These are phyloP conservation scores for Lasioglossum marginatum DNA, from an alignment of 2,888 invertebrate genomes.

Conservation along the genomic window DNA sequence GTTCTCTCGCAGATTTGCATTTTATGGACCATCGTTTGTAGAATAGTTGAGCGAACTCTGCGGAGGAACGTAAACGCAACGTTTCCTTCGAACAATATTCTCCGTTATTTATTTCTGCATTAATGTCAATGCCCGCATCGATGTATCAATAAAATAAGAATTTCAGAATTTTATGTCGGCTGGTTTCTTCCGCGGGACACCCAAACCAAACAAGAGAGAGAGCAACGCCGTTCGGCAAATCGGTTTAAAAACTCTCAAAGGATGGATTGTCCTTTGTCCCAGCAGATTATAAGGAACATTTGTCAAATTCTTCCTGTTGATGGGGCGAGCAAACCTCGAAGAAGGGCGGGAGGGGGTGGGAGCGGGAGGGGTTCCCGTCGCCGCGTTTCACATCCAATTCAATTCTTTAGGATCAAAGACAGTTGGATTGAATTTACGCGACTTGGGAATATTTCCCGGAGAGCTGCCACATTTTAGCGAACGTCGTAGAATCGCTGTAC, in stretches of 20 bases:
- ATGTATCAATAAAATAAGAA: no score
- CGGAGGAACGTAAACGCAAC: neutral
- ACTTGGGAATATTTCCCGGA: slow-evolving; percentile 33
- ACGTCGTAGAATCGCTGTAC: neutral
- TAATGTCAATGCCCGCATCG: neutral
- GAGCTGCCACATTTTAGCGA: slow-evolving; percentile 2
- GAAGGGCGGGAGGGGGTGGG: neutral
- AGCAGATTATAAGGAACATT: slow-evolving; percentile 44
- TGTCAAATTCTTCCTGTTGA: slow-evolving; percentile 48
- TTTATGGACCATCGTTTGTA: neutral
- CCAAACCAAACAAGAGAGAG: neutral
- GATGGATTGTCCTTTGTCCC: slow-evolving; percentile 20
- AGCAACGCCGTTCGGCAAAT: neutral
- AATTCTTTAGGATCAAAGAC: slow-evolving; percentile 52
- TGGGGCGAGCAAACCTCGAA: slow-evolving; percentile 42
- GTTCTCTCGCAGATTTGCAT: slow-evolving; percentile 20
- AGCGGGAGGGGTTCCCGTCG: slow-evolving; percentile 32
- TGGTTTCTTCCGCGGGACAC: neutral
- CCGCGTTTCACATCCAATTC: slow-evolving; percentile 45
- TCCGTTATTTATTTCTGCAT: neutral
- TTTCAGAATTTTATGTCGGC: neutral
- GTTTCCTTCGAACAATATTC: neutral
- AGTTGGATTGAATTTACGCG: slow-evolving; percentile 44
- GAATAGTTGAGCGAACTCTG: neutral
- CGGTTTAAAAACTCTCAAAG: slow-evolving; percentile 36